Percentiles rank a stretch among this genome's conserved stretches.
These are phyloP conservation scores for Dromius quadrimaculatus DNA, from an alignment of 2,888 invertebrate species.

Conservation along the genomic window DNA sequence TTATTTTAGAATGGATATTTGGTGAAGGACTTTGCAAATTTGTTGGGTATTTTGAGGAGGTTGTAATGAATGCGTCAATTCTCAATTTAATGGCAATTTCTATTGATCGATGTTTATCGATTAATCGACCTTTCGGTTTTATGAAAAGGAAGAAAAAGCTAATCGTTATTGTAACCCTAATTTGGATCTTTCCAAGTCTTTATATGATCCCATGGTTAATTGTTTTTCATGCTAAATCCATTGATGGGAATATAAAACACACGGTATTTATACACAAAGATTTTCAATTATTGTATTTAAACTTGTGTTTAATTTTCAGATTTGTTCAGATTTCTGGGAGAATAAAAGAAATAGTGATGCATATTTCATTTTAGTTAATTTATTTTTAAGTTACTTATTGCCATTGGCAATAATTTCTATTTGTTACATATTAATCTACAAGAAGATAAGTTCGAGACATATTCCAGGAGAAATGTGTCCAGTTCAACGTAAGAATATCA, in stretches of 20 bases:
- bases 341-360: constrained; percentile 29
- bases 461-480: constrained; percentile 36
- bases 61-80: constrained; percentile 40
- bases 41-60: constrained; percentile 37
- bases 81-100: constrained; percentile 40
- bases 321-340: constrained; percentile 38
- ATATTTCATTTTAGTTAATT: constrained; percentile 33
- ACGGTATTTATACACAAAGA: neutral
- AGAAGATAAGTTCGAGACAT: constrained; percentile 19
- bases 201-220: constrained; percentile 36
- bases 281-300: neutral
- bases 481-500: constrained; percentile 3
- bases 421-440: constrained; percentile 37
- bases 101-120: constrained; percentile 35
- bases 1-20: constrained; percentile 41
- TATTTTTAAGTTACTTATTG: constrained; percentile 38
- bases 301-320: constrained; percentile 22
- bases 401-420: constrained; percentile 29
- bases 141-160: constrained; percentile 15
- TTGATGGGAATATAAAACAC: neutral
- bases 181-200: constrained; percentile 19
- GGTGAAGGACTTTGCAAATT: constrained; percentile 33
- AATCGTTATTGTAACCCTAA: neutral
- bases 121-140: constrained; percentile 30
- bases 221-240: constrained; percentile 36